A percentile compares a stretch with the other conserved stretches of the same genome.
Conservation (phyloP, 2,888 invertebrate species). For the Rhodophaea formosa region DNA sequence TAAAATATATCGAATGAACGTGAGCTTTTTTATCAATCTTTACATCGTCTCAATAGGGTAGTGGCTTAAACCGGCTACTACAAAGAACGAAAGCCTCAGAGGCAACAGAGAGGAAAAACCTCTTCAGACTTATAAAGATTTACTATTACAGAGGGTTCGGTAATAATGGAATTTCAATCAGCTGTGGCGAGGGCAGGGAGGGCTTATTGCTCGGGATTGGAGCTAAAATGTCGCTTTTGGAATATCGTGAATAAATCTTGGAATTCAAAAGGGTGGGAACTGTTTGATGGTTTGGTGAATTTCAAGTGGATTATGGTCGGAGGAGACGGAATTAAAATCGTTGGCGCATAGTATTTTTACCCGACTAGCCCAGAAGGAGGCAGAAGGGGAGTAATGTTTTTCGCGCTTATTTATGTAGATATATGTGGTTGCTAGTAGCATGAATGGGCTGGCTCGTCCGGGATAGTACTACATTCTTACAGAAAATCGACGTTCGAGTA, state of each 20-base stretch:
- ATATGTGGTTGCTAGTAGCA: too few species aligned
- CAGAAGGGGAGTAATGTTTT: too few species aligned
- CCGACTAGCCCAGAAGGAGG: too few species aligned
- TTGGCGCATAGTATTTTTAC: too few species aligned
- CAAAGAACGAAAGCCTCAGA: constrained; percentile 54
- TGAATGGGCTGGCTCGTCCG: too few species aligned
- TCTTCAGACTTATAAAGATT: constrained; percentile 61
- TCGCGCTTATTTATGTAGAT: too few species aligned
- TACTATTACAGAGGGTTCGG: constrained; percentile 62
- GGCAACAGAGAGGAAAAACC: constrained; percentile 42
- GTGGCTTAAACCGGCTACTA: constrained; percentile 29
- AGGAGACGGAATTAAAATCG: not conserved
- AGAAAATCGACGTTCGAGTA: too few species aligned
- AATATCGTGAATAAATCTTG: constrained; percentile 13
- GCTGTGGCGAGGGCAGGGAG: constrained; percentile 38
- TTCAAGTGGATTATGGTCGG: constrained; percentile 8
- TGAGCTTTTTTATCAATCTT: too few species aligned
- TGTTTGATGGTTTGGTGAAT: constrained; percentile 11
- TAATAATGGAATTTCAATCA: constrained; percentile 80
- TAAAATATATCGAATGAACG: too few species aligned
- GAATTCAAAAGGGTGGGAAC: constrained; percentile 12
- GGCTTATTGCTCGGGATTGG: constrained; percentile 30
- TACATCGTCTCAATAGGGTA: too few species aligned
- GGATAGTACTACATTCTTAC: too few species aligned
- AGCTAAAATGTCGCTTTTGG: constrained; percentile 30